Percentiles rank a stretch among this genome's conserved stretches.
Conservation (phyloP, 2,888 invertebrate species). For the Philonicus albiceps region DNA sequence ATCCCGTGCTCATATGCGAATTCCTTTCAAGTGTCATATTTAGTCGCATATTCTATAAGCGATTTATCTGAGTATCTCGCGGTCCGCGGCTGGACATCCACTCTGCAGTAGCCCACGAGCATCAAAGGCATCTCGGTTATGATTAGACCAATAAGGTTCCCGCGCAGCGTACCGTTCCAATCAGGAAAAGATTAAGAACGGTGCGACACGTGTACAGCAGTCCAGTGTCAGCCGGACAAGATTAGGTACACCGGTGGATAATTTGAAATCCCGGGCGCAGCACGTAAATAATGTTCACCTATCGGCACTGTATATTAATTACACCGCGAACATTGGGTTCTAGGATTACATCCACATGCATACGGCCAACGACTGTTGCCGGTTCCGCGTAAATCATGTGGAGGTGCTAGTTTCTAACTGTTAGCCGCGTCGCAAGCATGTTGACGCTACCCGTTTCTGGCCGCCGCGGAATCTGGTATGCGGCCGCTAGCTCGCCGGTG, state of each 20-base stretch:
- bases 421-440: constrained; percentile 32
- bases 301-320: constrained; percentile 64
- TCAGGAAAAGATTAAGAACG: neutral
- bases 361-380: constrained; percentile 37
- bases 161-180: neutral
- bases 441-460: constrained; percentile 30
- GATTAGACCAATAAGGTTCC: neutral
- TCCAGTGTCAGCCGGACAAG: neutral
- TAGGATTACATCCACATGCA: constrained; percentile 27
- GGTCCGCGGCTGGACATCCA: neutral
- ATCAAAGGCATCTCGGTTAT: neutral
- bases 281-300: constrained; percentile 64
- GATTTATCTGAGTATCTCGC: neutral
- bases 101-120: neutral
- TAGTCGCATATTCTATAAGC: neutral
- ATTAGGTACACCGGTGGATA: constrained; percentile 23
- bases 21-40: neutral
- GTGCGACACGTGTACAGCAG: constrained; percentile 15
- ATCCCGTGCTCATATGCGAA: neutral
- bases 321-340: constrained; percentile 53
- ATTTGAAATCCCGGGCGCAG: constrained; percentile 53
- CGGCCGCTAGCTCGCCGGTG: constrained; percentile 21
- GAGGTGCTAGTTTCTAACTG: constrained; percentile 32
- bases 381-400: constrained; percentile 43
- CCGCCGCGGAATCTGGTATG: constrained; percentile 18